Percentiles rank a stretch among this genome's conserved stretches.
Conservation (phyloP, 2,888 invertebrate species). For the Lasioglossum vierecki region DNA sequence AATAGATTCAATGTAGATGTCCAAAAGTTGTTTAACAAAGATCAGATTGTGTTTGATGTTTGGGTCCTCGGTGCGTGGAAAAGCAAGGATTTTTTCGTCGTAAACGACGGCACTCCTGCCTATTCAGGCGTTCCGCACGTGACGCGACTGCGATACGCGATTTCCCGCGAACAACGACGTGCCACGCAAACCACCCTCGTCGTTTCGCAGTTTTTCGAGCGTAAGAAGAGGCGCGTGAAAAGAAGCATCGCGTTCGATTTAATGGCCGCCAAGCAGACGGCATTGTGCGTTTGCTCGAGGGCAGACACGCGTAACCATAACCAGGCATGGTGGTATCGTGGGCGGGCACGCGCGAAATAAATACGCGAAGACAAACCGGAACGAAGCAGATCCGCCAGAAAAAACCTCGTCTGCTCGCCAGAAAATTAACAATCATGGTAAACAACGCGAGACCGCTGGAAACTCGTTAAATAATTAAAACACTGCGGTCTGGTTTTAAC, state of each 20-base stretch:
- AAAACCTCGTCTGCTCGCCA: background rate
- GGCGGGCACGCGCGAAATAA: background rate
- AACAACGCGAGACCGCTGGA: background rate
- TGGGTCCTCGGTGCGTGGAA: background rate
- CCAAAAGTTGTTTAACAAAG: background rate
- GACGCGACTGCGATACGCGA: conserved; percentile 29
- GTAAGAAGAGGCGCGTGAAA: conserved; percentile 12
- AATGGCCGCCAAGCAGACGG: conserved; percentile 36
- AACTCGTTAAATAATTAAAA: background rate
- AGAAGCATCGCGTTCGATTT: conserved; percentile 50
- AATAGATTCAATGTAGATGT: background rate
- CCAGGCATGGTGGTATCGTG: background rate
- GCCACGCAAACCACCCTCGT: background rate
- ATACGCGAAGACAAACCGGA: background rate
- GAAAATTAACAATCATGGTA: background rate
- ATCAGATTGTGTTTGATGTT: background rate
- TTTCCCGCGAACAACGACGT: conserved; percentile 18
- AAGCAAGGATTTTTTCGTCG: conserved; percentile 1
- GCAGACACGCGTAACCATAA: background rate
- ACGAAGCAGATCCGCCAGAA: background rate
- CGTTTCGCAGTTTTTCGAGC: conserved; percentile 7
- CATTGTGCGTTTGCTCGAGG: background rate
- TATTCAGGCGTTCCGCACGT: conserved; percentile 25
- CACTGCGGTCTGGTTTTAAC: background rate
- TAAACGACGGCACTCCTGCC: conserved; percentile 1